Percentiles rank a stretch among this genome's conserved stretches.
Evolutionary conservation across 2,797 vertebrate genomes (phyloP).

Genomic region (Cirrhinus mrigala): DNA sequence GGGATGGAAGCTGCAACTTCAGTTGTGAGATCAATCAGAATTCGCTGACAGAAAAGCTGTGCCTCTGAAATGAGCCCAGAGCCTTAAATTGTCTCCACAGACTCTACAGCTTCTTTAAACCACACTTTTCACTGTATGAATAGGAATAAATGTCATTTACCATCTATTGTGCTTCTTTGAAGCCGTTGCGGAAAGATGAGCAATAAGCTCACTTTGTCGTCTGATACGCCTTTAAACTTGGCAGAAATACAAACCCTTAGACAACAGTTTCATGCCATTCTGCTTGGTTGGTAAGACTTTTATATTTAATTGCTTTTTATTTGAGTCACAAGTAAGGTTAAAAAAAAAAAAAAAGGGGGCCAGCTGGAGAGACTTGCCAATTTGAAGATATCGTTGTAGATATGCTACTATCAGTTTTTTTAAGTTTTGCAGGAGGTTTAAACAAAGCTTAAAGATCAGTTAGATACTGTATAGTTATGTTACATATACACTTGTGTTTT

Average conservation of each 20-base stretch:
- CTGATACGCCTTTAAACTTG: constrained; percentile 11
- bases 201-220: constrained; percentile 35
- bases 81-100: constrained; percentile 63
- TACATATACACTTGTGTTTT: not conserved
- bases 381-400: constrained; percentile 6
- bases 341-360: not conserved
- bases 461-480: too few species aligned
- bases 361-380: not conserved
- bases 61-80: constrained; percentile 66
- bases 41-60: constrained; percentile 62
- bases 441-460: not conserved
- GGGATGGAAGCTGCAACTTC: constrained; percentile 64
- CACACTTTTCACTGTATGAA: constrained; percentile 11
- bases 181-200: constrained; percentile 16
- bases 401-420: not conserved
- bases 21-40: constrained; percentile 72
- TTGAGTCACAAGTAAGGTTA: not conserved
- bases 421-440: not conserved
- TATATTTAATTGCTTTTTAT: constrained; percentile 24
- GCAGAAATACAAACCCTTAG: constrained; percentile 12
- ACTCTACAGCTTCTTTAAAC: constrained; percentile 55
- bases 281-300: constrained; percentile 7
- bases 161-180: constrained; percentile 31
- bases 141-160: constrained; percentile 39
- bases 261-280: constrained; percentile 15